Conservation (phyloP, 2,888 invertebrate genomes). For the Rhopalosiphum nymphaeae region DNA sequence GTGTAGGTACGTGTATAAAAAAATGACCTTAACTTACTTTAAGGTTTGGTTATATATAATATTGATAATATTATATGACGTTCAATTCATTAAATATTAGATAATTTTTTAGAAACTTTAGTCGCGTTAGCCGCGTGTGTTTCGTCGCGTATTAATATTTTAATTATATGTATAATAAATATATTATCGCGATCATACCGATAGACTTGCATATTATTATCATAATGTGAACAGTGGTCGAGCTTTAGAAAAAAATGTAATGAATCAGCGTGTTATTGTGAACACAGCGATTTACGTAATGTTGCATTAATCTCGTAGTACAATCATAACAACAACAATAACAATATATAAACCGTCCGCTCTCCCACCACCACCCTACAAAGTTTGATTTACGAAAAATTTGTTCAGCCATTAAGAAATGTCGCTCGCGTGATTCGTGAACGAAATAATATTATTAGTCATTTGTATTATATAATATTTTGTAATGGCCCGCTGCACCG, state of each 20-base stretch:
- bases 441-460: constrained; percentile 27
- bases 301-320: neutral
- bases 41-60: neutral
- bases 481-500: neutral
- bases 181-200: neutral
- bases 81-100: neutral
- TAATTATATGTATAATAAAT: neutral
- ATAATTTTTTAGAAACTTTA: neutral
- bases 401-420: neutral
- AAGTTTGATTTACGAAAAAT: neutral
- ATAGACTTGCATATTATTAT: neutral
- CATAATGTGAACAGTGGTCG: neutral
- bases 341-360: neutral
- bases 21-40: constrained; percentile 53
- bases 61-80: neutral
- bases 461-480: neutral
- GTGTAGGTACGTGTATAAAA: neutral
- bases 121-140: neutral
- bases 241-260: neutral
- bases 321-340: neutral
- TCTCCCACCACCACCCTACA: neutral
- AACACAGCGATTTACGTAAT: neutral
- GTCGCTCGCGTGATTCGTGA: constrained; percentile 34
- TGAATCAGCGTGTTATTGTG: neutral
- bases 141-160: neutral